Conservation (phyloP, 2,113 vertebrate genomes). For the Notothenia coriiceps region DNA sequence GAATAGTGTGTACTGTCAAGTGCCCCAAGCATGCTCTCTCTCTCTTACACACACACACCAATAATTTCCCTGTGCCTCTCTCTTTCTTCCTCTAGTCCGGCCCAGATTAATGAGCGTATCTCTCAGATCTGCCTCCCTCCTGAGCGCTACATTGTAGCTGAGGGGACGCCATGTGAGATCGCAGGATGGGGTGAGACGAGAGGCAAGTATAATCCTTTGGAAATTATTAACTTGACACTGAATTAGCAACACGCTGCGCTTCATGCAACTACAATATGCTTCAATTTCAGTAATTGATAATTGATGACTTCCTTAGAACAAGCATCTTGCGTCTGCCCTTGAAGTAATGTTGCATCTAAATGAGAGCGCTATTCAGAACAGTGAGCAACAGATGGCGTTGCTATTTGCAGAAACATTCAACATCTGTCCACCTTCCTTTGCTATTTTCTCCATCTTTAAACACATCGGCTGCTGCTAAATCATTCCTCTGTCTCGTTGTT, state of each 20-base stretch:
- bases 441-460: constrained; percentile 25
- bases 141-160: constrained; percentile 89
- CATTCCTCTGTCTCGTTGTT: constrained; percentile 8
- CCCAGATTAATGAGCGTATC: constrained; percentile 88
- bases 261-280: constrained; percentile 3
- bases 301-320: constrained; percentile 18
- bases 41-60: constrained; percentile 4
- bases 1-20: constrained; percentile 80
- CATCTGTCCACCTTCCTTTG: constrained; percentile 56
- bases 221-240: constrained; percentile 3
- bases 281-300: constrained; percentile 24
- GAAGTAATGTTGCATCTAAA: constrained; percentile 51
- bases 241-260: neutral
- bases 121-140: constrained; percentile 96
- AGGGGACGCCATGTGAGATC: constrained; percentile 89
- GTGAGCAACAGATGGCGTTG: constrained; percentile 61
- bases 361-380: constrained; percentile 11
- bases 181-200: constrained; percentile 95
- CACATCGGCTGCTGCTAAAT: constrained; percentile 19
- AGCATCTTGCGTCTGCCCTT: constrained; percentile 39
- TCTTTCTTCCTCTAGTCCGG: constrained; percentile 80
- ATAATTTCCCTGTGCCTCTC: constrained; percentile 16
- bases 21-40: neutral
- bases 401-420: constrained; percentile 50
- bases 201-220: constrained; percentile 81